These are phyloP conservation scores for Odontophorus gujanensis DNA, from an alignment of 2,113 vertebrate species.

Conservation along the genomic window DNA sequence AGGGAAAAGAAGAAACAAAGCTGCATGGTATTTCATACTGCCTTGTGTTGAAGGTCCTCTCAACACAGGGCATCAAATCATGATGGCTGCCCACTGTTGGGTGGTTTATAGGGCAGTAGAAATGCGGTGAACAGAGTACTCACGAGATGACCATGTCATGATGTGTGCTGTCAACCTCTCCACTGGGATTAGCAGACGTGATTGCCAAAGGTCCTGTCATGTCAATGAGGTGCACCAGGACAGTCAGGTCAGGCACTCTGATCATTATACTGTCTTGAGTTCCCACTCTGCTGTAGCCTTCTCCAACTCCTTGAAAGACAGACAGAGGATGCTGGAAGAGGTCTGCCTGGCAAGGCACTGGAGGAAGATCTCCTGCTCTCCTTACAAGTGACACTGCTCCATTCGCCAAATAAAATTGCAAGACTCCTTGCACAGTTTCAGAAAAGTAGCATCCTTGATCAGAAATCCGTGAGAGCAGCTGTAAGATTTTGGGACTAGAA, in stretches of 20 bases:
- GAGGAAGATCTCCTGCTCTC: background rate
- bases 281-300: slow-evolving; percentile 87
- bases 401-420: accelerated
- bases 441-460: background rate
- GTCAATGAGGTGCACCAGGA: slow-evolving; percentile 85
- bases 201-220: slow-evolving; percentile 89
- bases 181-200: slow-evolving; percentile 91
- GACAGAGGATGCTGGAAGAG: background rate
- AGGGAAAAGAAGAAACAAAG: background rate
- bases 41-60: background rate
- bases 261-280: slow-evolving; percentile 92
- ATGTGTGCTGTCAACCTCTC: slow-evolving; percentile 89
- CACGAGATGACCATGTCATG: slow-evolving; percentile 90
- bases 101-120: background rate
- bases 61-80: accelerated
- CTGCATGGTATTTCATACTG: accelerated
- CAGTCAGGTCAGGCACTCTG: slow-evolving; percentile 88
- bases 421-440: background rate
- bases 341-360: accelerated
- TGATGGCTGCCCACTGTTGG: background rate
- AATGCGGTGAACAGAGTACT: background rate
- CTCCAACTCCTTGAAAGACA: slow-evolving; percentile 81
- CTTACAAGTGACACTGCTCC: background rate
- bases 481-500: background rate
- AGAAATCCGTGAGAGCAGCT: background rate